Base-by-base conservation (phyloP, 2,888 invertebrate species). In the Ormyrus thymus region DNA sequence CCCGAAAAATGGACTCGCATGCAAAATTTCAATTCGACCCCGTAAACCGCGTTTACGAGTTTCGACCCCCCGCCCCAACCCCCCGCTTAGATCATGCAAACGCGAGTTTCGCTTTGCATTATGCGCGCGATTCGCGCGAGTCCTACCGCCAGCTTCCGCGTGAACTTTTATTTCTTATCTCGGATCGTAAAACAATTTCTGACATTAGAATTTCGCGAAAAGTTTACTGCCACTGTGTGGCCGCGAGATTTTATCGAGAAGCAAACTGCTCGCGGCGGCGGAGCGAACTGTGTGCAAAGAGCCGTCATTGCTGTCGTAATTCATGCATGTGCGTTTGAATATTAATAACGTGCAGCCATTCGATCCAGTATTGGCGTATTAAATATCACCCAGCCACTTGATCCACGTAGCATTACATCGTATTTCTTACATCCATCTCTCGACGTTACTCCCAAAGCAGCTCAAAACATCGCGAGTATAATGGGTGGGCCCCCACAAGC, bases 11-110 rank as follows among this genome's bases (percentile, higher is more conserved):
- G 45, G n/a, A 69, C 56, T 56, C 56, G 15, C 56, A 69, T 7
- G 68, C 56, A 46, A 45, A 45, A 69, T 69, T 55, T 69, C 46
- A 69, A 69, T 69, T 69, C 46, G 7, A 46, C 8, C 9, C 45
- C 55, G 8, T 68, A 68, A 68, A 68, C 56, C 51, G 51, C 48
- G 43, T 56, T 69, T 69, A 46, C 46, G 45, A 56, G 56, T 56
- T 56, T 69, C 10, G 15, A 13, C 13, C 29, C 29, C 3, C 29
- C 2, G 10, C 56, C 46, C n/a, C n/a, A n/a, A n/a, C n/a, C n/a
- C n/a, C n/a, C n/a, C n/a, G n/a, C n/a, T 68, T 46, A 43, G 43
- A 56, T 68, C 56, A 56, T 69, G 46, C 56, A 13, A 56, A 10
- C 56, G 46, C 43, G 56, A 46, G 8, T 68, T 46, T 45, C 29